phyloP scores from a whole-genome alignment of 2,888 invertebrate species.

The Cephalotes varians region DNA sequence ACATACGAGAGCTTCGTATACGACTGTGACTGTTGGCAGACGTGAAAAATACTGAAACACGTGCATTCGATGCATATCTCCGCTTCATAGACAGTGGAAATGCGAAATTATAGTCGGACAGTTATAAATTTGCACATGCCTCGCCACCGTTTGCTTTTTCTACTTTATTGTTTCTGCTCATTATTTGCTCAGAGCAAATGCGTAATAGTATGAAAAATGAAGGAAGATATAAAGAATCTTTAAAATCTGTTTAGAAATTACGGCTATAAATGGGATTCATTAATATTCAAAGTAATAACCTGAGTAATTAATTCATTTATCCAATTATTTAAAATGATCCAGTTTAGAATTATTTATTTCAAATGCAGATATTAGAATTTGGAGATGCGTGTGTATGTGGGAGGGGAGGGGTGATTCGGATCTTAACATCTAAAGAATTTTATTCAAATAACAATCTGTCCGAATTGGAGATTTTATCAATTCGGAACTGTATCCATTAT shows the following conservation, averaged over 20 bases:
- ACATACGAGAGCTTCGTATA: neutral
- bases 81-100: conserved; percentile 36
- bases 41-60: neutral
- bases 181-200: neutral
- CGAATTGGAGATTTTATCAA: neutral
- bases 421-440: neutral
- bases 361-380: neutral
- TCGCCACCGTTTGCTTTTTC: neutral
- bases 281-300: too few relatives aligned
- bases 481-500: neutral
- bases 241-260: neutral
- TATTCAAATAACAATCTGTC: neutral
- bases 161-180: neutral
- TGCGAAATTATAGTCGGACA: conserved; percentile 28
- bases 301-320: too few relatives aligned
- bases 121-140: neutral
- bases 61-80: neutral
- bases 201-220: neutral
- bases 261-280: neutral
- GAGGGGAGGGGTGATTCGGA: neutral
- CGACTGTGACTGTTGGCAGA: neutral
- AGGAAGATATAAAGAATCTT: neutral
- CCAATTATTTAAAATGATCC: too few relatives aligned
- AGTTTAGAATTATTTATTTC: neutral
- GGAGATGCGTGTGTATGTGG: too few relatives aligned